Percentiles rank a stretch among this genome's conserved stretches.
These are phyloP conservation scores for Apogon hyalosoma DNA, from an alignment of 2,797 vertebrate genomes.

Conservation along the genomic window DNA sequence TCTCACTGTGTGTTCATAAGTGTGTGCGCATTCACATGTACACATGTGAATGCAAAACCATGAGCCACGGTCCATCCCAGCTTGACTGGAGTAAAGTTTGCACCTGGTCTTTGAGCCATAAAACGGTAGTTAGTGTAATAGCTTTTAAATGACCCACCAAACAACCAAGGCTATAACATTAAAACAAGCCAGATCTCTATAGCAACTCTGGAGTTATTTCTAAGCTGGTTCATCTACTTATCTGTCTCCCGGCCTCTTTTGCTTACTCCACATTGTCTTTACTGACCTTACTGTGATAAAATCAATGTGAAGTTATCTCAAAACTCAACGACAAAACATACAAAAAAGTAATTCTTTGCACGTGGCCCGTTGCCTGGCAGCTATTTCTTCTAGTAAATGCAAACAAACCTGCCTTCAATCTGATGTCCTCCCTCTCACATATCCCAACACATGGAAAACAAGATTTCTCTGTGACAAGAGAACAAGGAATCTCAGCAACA, in stretches of 20 bases:
- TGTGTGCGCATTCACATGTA: conserved; percentile 4
- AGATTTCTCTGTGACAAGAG: conserved; percentile 1
- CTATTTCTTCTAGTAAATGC: not conserved
- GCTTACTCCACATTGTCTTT: not conserved
- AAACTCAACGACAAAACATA: conserved; percentile 7
- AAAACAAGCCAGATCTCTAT: conserved; percentile 52
- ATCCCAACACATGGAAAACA: conserved; percentile 28
- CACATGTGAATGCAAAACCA: conserved; percentile 23
- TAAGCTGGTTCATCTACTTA: conserved; percentile 4
- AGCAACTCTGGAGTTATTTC: conserved; percentile 36
- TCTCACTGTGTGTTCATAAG: not conserved
- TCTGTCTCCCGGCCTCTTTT: conserved; percentile 3
- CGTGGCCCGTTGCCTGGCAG: not conserved
- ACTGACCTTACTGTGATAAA: conserved; percentile 9
- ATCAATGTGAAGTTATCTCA: conserved; percentile 28
- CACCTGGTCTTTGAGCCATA: conserved; percentile 67
- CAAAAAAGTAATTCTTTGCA: conserved; percentile 2
- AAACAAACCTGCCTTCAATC: conserved; percentile 34
- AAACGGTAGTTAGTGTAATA: conserved; percentile 63
- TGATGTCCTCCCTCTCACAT: conserved; percentile 41
- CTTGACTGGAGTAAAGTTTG: conserved; percentile 48
- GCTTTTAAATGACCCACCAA: conserved; percentile 65
- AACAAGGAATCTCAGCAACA: conserved; percentile 1
- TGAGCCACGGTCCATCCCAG: conserved; percentile 32
- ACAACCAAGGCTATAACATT: conserved; percentile 35